A percentile compares a stretch with the other conserved stretches of the same genome.
These are phyloP conservation scores for Yponomeuta malinellus DNA, from an alignment of 2,888 invertebrate genomes.

Conservation along the genomic window DNA sequence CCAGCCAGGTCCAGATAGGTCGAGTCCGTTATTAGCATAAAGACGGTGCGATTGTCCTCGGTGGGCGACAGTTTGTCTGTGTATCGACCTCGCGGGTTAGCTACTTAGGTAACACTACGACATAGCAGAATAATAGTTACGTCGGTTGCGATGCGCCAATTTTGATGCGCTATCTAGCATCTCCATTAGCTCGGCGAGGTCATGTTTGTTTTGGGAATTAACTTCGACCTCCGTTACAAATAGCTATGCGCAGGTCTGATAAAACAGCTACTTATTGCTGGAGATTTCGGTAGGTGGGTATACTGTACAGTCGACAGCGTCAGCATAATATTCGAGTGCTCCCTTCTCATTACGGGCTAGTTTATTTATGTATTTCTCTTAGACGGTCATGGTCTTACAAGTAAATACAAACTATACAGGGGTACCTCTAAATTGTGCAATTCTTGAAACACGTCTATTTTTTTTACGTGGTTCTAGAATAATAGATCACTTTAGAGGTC, in stretches of 20 bases:
- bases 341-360: too few relatives aligned
- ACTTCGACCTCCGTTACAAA: neutral
- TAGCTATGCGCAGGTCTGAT: neutral
- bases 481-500: too few relatives aligned
- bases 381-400: too few relatives aligned
- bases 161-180: constrained; percentile 9
- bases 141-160: neutral
- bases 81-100: constrained; percentile 9
- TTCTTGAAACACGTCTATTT: too few relatives aligned
- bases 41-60: constrained; percentile 2
- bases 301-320: neutral
- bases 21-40: constrained; percentile 12
- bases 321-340: neutral
- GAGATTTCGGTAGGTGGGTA: neutral
- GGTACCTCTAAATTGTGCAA: too few relatives aligned
- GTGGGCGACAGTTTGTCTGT: constrained; percentile 12
- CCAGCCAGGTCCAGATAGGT: neutral
- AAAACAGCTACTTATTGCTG: neutral
- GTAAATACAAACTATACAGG: too few relatives aligned
- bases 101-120: constrained; percentile 9
- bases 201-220: constrained; percentile 1
- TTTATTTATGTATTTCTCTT: too few relatives aligned
- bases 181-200: neutral
- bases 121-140: constrained; percentile 7
- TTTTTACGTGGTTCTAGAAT: too few relatives aligned